Percentiles rank a stretch among this genome's conserved stretches.
Evolutionary conservation across 2,797 vertebrate species (phyloP).

Genomic region (Melanotaenia parkinsoni): DNA sequence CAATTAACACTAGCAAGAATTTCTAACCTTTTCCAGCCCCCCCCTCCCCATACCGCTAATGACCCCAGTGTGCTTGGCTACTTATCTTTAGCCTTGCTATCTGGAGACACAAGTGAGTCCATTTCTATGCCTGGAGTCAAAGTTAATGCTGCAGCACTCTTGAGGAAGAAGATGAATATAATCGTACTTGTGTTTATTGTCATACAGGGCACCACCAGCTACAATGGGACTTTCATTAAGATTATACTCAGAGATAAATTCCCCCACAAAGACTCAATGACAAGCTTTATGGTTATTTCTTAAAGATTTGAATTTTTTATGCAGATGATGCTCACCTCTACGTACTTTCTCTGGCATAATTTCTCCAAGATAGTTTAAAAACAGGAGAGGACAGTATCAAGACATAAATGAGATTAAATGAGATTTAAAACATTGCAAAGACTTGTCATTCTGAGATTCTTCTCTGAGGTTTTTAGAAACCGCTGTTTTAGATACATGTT

Average conservation of each 20-base stretch:
- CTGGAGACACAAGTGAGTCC: conserved; percentile 55
- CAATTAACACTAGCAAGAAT: conserved; percentile 74
- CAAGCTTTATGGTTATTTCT: conserved; percentile 19
- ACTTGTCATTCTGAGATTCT: conserved; percentile 1
- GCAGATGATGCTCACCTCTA: conserved; percentile 27
- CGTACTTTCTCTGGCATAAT: conserved; percentile 8
- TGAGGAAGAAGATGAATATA: conserved; percentile 54
- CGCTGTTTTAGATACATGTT: not conserved
- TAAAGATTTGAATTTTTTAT: conserved; percentile 31
- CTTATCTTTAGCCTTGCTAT: conserved; percentile 61
- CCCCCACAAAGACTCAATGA: conserved; percentile 23
- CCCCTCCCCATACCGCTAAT: conserved; percentile 38
- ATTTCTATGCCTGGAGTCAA: conserved; percentile 46
- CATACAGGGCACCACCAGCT: conserved; percentile 54
- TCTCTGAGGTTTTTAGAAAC: not conserved
- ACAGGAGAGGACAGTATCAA: not conserved
- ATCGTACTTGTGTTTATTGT: conserved; percentile 56
- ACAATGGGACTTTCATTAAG: conserved; percentile 30
- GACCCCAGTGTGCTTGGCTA: conserved; percentile 55
- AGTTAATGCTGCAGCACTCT: conserved; percentile 55
- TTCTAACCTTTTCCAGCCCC: conserved; percentile 74
- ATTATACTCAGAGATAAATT: conserved; percentile 57
- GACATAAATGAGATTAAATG: not conserved
- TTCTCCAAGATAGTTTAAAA: conserved; percentile 3
- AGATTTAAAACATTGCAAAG: not conserved